These are phyloP conservation scores for Elephas maximus DNA, from an alignment of 2,113 vertebrate genomes.

Conservation along the genomic window DNA sequence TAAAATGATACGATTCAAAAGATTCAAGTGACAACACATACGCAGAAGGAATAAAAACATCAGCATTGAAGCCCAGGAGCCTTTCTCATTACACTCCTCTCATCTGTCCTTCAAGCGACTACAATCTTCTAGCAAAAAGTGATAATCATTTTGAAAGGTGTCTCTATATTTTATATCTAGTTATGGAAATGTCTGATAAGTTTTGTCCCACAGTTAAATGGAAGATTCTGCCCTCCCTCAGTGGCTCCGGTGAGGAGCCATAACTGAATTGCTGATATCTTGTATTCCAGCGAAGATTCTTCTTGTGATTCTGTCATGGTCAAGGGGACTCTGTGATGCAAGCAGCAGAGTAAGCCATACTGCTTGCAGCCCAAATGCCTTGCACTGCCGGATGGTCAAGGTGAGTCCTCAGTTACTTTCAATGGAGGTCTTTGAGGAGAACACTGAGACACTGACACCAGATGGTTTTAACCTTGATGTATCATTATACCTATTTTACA, in stretches of 20 bases:
- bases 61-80: not conserved
- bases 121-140: not conserved
- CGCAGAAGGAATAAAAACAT: not conserved
- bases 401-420: not conserved
- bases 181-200: not conserved
- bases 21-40: not conserved
- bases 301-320: not conserved
- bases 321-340: too few species aligned
- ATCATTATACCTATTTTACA: too few species aligned
- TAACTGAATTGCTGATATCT: not conserved
- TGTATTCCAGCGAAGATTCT: not conserved
- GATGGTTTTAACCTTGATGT: not conserved
- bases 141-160: not conserved
- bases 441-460: not conserved
- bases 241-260: not conserved
- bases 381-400: not conserved
- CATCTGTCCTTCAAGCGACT: not conserved
- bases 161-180: not conserved
- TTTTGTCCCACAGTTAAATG: not conserved
- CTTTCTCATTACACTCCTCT: not conserved
- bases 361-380: not conserved
- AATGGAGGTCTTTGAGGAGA: not conserved
- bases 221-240: not conserved
- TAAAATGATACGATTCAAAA: not conserved
- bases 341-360: not conserved